phyloP scores from a whole-genome alignment of 1,140 invertebrate species.

The Ptiloglossa arizonensis region DNA sequence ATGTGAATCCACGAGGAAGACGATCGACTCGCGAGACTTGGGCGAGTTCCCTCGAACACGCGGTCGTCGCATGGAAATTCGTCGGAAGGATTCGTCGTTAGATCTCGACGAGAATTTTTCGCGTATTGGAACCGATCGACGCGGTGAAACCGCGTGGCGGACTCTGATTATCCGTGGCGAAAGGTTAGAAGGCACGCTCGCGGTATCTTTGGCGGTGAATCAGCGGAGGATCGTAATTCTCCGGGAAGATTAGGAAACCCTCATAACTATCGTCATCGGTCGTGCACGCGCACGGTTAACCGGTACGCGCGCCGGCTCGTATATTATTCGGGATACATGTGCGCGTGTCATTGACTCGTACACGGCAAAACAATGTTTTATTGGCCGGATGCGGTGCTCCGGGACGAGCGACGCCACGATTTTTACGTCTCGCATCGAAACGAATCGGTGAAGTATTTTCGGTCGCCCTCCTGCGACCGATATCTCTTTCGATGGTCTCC shows the following conservation, averaged over 20 bases:
- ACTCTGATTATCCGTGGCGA: slow-evolving; percentile 22
- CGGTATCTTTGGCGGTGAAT: slow-evolving; percentile 21
- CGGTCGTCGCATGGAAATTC: too few relatives aligned
- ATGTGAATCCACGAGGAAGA: too few relatives aligned
- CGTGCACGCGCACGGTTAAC: slow-evolving; percentile 12
- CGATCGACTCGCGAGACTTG: too few relatives aligned
- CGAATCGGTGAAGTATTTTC: background rate
- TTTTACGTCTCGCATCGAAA: background rate
- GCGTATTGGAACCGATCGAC: slow-evolving; percentile 19
- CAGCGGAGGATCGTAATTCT: slow-evolving; percentile 33
- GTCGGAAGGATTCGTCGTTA: background rate
- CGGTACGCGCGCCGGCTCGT: slow-evolving; percentile 5
- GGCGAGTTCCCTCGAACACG: too few relatives aligned
- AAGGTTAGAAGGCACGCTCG: slow-evolving; percentile 27
- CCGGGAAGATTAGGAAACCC: slow-evolving; percentile 48
- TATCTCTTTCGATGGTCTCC: background rate
- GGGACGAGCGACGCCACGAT: background rate
- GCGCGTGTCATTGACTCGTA: slow-evolving; percentile 33
- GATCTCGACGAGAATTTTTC: background rate
- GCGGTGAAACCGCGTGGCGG: background rate
- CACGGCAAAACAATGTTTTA: slow-evolving; percentile 45
- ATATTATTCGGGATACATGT: slow-evolving; percentile 27
- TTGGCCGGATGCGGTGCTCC: background rate
- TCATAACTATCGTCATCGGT: slow-evolving; percentile 49
- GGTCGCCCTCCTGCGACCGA: background rate